Base-by-base conservation (phyloP, 2,888 invertebrate species). In the Oscheius sp. region DNA sequence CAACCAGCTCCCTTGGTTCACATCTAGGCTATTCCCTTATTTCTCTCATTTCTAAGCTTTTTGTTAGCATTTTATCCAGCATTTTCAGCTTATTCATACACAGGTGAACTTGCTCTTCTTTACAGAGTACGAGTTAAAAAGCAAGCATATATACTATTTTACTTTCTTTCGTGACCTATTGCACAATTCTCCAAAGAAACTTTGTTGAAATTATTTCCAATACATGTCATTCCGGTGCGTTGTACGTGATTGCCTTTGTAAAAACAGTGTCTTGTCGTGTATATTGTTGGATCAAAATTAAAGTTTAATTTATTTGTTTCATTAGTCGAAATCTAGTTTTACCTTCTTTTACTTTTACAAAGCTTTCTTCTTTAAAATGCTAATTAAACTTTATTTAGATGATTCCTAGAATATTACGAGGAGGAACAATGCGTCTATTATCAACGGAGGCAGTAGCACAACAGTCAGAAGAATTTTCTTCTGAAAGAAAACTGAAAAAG, bases 1-100 rank as follows among this genome's bases (percentile, higher is more conserved):
- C 37, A 66, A 8, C 69, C 78, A 8, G 72, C 74, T 29, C 70
- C 70, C 15, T 70, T 80, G 27, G 77, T 80, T 15, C 74, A 72
- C 65, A 73, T 77, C 63, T 79, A 64, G 46, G 12, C 20, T 6
- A 15, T 45, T 17, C 46, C 17, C 6, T 6, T 17, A 45, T 15
- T 45, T 45, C 17, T 45, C 12, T 17, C 17, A 48, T 25, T 23
- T 23, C 25, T 48, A 3, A 20, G 10, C 20, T 4, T 48, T 2
- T 23, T 23, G 15, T 48, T 48, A 23, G 48, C 23, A 3, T 25
- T n/a, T 20, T 0, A 12, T 34, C 15, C 4, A n/a, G 42, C 42
- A 42, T 42, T 42, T 34, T 42, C 17, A 17, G 17, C 42, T n/a
- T 34, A 34, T 34, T 34, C 37, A 42, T 42, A n/a, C 42, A n/a